Percentiles rank a stretch among this genome's conserved stretches.
Conservation (phyloP, 2,797 vertebrate species). For the Leptoclinus maculatus region DNA sequence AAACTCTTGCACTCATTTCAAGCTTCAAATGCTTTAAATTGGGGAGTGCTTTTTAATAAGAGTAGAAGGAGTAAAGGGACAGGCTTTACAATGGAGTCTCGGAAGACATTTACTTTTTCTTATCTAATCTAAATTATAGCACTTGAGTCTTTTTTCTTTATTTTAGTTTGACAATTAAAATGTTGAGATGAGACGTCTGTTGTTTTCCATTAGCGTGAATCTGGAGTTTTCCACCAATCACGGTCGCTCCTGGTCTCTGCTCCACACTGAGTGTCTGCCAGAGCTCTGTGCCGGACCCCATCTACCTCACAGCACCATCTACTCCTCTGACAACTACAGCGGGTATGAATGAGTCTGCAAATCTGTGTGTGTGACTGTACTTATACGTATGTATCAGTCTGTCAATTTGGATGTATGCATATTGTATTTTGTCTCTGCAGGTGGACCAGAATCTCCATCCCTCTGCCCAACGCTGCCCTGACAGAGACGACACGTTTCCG, state of each 20-base stretch:
- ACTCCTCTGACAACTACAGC: conserved; percentile 97
- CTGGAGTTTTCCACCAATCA: conserved; percentile 97
- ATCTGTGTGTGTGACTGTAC: conserved; percentile 10
- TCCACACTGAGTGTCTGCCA: conserved; percentile 95
- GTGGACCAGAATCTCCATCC: conserved; percentile 95
- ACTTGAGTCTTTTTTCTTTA: not conserved
- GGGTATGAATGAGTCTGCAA: conserved; percentile 82
- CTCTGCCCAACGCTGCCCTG: conserved; percentile 94
- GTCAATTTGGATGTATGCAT: not conserved
- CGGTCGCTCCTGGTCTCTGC: conserved; percentile 94
- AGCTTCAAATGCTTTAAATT: not conserved
- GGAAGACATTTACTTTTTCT: not conserved
- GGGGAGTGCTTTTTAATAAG: conserved; percentile 1
- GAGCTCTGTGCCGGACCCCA: conserved; percentile 94
- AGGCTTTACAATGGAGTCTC: not conserved
- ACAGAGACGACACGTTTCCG: conserved; percentile 93
- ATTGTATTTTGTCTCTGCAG: conserved; percentile 67
- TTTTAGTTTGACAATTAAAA: conserved; percentile 1
- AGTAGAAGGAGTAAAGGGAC: not conserved
- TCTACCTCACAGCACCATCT: conserved; percentile 95
- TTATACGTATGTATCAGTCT: not conserved
- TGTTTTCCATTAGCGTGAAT: conserved; percentile 83
- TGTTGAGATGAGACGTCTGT: conserved; percentile 11
- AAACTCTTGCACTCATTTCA: conserved; percentile 1
- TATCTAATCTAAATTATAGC: not conserved